Conservation (phyloP, 1,140 invertebrate genomes). For the Drosophila varians region DNA sequence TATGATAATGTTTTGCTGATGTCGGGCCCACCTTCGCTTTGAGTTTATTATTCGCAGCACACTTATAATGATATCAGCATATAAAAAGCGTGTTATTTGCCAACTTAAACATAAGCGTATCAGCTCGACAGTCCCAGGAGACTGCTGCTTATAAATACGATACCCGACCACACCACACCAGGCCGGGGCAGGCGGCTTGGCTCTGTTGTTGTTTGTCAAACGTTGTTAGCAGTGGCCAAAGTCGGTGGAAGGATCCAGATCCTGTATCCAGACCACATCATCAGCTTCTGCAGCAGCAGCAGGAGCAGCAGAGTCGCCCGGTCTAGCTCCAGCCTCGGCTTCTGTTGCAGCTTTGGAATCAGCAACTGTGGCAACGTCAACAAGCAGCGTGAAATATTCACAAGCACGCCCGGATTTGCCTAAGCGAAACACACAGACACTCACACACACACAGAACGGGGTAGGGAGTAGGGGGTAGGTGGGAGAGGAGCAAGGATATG, state of each 20-base stretch:
- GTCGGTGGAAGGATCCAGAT: slow-evolving; percentile 2
- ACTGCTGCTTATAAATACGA: slow-evolving; percentile 16
- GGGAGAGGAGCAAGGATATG: neutral
- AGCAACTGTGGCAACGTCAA: slow-evolving; percentile 34
- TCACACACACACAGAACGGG: neutral
- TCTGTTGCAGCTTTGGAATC: slow-evolving; percentile 5
- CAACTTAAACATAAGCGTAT: slow-evolving; percentile 46
- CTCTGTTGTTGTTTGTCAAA: slow-evolving; percentile 43
- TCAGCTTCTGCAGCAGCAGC: slow-evolving; percentile 5
- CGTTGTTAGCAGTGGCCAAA: slow-evolving; percentile 26
- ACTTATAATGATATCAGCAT: slow-evolving; percentile 49
- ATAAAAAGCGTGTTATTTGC: slow-evolving; percentile 55
- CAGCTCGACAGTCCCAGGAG: neutral
- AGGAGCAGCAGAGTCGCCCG: neutral
- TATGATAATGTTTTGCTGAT: slow-evolving; percentile 26
- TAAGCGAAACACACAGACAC: slow-evolving; percentile 20
- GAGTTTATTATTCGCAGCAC: slow-evolving; percentile 46
- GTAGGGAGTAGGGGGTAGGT: neutral
- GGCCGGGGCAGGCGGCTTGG: too few relatives aligned
- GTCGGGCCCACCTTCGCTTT: slow-evolving; percentile 24
- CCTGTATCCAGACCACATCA: slow-evolving; percentile 21
- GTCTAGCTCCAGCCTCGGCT: slow-evolving; percentile 10
- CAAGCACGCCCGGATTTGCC: slow-evolving; percentile 24
- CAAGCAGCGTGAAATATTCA: slow-evolving; percentile 23
- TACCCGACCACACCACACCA: neutral